Base-by-base conservation (phyloP, 2,113 vertebrate genomes). In the Halichoeres trimaculatus region DNA sequence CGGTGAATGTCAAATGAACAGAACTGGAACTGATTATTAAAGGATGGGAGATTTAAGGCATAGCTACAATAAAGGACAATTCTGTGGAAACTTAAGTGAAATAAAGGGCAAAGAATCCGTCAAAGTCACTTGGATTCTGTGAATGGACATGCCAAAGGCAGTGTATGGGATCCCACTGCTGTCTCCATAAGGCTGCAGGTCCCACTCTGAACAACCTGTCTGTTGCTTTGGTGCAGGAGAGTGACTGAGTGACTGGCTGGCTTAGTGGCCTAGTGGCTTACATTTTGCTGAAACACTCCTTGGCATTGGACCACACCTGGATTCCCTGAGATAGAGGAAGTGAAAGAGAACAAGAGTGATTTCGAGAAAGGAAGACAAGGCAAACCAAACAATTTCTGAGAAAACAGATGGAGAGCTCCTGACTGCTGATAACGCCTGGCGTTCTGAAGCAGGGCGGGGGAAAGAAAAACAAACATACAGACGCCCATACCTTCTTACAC, bases 281-380 rank as follows among this genome's bases (percentile, higher is more conserved):
- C 96, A 98, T 97, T 94, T 98, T 98, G 93, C 94, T 96, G 93
- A 98, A 98, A 88, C 96, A 98, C 81, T 98, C 96, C 83, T 98
- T 98, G 82, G 97, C 97, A 66, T 98, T 98, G 83, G 95, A 96
- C 97, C 97, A 98, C 84, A 98, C 96, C 89, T 97, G 96, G 91
- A 98, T 96, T 90, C 96, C 96, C 97, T 98, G 77, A 74, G 64
- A 91, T 19, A 40, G 80, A 52, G 76, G 78, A 50, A 40, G 4
- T 7, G 51, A 3, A 13, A 56, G 13, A 66, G 13, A 12, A 20
- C 3, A 8, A 16, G 67, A 59, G 3, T 9, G 56, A 2, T 13
- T 47, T 4, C 58, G 12, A 57, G 67, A 5, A 56, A 7, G 8
- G 48, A 11, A 55, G 10, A 38, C 3, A 4, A 36, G 14, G 19